Percentiles rank a stretch among this genome's conserved stretches.
Evolutionary conservation across 2,113 vertebrate genomes (phyloP).

Genomic region (Pleuronectes platessa): DNA sequence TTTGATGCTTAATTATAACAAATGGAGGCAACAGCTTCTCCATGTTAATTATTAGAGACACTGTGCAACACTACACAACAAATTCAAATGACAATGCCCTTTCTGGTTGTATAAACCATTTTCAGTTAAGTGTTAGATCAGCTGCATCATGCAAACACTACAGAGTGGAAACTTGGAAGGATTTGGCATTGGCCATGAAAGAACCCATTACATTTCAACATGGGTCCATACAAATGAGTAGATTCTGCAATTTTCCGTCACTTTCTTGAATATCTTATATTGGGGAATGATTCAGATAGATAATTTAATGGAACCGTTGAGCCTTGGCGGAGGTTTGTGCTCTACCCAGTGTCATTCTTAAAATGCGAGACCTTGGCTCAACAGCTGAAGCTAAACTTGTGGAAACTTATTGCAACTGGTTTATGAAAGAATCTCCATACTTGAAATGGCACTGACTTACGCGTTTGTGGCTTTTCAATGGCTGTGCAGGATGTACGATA

Average conservation of each 20-base stretch:
- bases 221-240: no score
- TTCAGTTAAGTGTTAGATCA: no score
- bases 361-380: neutral
- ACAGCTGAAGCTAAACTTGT: neutral
- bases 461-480: neutral
- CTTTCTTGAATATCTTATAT: no score
- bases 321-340: no score
- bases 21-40: neutral
- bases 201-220: no score
- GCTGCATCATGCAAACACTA: no score
- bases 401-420: neutral
- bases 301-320: neutral
- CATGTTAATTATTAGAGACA: neutral
- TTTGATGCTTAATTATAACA: neutral
- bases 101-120: no score
- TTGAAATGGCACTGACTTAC: conserved; percentile 21
- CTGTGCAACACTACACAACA: no score
- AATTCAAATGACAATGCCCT: neutral
- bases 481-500: neutral
- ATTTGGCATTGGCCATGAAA: no score
- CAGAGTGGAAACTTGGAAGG: no score
- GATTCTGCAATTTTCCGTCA: no score
- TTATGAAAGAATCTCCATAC: conserved; percentile 26
- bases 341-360: no score
- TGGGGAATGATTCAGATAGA: neutral